These are phyloP conservation scores for Apogon hyalosoma DNA, from an alignment of 2,797 vertebrate species.

Conservation along the genomic window DNA sequence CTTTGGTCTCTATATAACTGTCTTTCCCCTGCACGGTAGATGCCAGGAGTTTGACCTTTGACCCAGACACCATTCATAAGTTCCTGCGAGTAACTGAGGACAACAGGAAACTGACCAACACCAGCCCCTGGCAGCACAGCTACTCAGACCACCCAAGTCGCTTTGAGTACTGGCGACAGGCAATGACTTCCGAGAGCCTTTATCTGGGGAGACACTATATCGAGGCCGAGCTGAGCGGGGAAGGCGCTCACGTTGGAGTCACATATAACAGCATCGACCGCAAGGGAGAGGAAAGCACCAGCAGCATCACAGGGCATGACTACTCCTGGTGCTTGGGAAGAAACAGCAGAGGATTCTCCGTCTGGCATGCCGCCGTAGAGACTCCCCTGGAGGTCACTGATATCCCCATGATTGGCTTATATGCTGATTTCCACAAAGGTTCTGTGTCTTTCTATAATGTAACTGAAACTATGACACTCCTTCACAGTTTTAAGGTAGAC, in stretches of 20 bases:
- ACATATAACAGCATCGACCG: conserved; percentile 79
- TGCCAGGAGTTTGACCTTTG: conserved; percentile 60
- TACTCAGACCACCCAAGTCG: conserved; percentile 78
- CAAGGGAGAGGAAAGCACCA: conserved; percentile 71
- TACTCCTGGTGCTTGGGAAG: conserved; percentile 83
- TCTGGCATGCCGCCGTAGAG: conserved; percentile 79
- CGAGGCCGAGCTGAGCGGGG: conserved; percentile 77
- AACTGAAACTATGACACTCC: conserved; percentile 59
- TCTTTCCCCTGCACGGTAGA: conserved; percentile 28
- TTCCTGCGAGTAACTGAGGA: conserved; percentile 81
- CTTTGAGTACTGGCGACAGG: conserved; percentile 80
- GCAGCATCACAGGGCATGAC: conserved; percentile 81
- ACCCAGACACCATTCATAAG: conserved; percentile 76
- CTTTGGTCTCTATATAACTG: not conserved
- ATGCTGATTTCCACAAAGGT: conserved; percentile 71
- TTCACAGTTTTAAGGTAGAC: conserved; percentile 73
- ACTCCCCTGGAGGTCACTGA: conserved; percentile 59
- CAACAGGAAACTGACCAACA: conserved; percentile 81
- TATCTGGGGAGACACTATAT: conserved; percentile 81
- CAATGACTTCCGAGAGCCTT: conserved; percentile 80
- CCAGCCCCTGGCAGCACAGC: conserved; percentile 82
- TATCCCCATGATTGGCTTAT: conserved; percentile 76
- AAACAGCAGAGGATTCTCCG: conserved; percentile 79
- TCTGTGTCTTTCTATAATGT: conserved; percentile 78
- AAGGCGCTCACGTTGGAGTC: conserved; percentile 76